Percentiles rank a stretch among this genome's conserved stretches.
These are phyloP conservation scores for Flexamia atlantica DNA, from an alignment of 2,888 invertebrate genomes.

Conservation along the genomic window DNA sequence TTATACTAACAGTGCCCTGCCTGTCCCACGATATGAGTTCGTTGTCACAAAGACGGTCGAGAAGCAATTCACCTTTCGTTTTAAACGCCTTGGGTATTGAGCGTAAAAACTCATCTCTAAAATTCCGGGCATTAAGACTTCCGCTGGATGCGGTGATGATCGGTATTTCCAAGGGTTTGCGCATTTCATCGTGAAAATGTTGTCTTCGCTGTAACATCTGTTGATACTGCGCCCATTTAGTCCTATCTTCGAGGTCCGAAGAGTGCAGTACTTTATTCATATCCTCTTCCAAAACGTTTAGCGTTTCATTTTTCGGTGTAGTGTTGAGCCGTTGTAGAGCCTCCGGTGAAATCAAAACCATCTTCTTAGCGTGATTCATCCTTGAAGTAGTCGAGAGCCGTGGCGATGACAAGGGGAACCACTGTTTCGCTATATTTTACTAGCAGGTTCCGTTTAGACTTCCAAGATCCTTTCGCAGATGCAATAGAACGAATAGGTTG, in stretches of 20 bases:
- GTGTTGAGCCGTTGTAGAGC: not conserved
- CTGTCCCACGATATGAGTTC: too few relatives aligned
- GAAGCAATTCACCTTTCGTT: conserved; percentile 3
- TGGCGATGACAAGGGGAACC: not conserved
- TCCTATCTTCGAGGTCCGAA: not conserved
- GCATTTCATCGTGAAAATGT: not conserved
- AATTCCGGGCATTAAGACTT: not conserved
- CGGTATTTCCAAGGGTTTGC: not conserved
- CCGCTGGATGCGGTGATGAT: not conserved
- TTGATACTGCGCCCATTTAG: conserved; percentile 23
- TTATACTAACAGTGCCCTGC: not conserved
- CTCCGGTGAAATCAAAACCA: conserved; percentile 15
- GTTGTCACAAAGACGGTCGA: too few relatives aligned
- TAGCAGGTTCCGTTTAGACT: not conserved
- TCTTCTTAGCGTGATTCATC: conserved; percentile 36
- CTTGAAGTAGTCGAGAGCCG: not conserved
- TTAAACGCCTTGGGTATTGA: too few relatives aligned
- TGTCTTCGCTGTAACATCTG: not conserved
- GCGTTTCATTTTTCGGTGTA: not conserved
- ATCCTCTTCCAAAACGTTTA: conserved; percentile 4
- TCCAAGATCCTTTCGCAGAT: not conserved
- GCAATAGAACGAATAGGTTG: not conserved
- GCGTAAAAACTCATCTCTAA: not conserved
- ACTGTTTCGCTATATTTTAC: not conserved
- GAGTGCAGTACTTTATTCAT: not conserved